These are phyloP conservation scores for Augochlorella aurata DNA, from an alignment of 2,888 invertebrate genomes.

Conservation along the genomic window DNA sequence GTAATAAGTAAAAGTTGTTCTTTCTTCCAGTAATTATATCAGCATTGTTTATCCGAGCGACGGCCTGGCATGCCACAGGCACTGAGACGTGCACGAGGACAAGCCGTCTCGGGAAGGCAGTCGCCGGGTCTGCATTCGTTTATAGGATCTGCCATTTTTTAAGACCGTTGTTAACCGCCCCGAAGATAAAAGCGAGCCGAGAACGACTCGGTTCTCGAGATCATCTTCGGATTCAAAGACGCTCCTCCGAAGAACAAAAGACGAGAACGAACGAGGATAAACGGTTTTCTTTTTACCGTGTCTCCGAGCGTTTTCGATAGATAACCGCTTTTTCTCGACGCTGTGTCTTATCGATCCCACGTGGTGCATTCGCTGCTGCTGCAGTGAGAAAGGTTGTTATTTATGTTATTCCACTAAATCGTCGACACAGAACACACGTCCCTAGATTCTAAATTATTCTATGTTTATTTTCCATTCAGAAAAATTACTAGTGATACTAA, in stretches of 20 bases:
- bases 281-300: background rate
- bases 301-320: background rate
- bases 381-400: no score
- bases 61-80: background rate
- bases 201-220: conserved; percentile 16
- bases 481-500: no score
- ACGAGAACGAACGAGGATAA: conserved; percentile 11
- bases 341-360: background rate
- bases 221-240: conserved; percentile 17
- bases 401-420: no score
- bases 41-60: background rate
- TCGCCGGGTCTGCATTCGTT: conserved; percentile 1
- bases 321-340: background rate
- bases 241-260: conserved; percentile 33
- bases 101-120: background rate
- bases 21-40: background rate
- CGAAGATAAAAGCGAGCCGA: conserved; percentile 19
- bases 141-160: conserved; percentile 21
- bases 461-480: no score
- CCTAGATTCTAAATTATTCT: no score
- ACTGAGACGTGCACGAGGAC: background rate
- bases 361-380: no score
- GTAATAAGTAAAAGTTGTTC: no score
- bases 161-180: conserved; percentile 13
- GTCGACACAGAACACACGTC: no score